Conservation (phyloP, 37 sponge, comb jelly and placozoan species). For the Tethya wilhelma region DNA sequence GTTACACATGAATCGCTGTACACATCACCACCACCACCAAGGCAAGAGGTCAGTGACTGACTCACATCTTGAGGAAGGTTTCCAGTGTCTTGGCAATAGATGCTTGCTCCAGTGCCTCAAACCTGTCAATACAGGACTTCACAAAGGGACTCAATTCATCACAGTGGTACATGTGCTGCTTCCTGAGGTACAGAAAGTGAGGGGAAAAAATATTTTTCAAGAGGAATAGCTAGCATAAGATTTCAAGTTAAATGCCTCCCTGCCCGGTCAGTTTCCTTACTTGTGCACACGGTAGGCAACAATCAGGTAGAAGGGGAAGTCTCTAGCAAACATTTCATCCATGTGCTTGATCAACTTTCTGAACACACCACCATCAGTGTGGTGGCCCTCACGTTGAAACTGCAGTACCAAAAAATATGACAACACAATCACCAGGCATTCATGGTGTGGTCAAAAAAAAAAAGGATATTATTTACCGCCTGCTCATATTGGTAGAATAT, state of each 20-base stretch:
- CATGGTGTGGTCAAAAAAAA: neutral
- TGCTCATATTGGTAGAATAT: conserved; percentile 51
- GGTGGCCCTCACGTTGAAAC: conserved; percentile 9
- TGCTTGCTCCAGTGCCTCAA: conserved; percentile 37
- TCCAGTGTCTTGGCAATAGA: conserved; percentile 32
- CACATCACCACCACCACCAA: too few relatives aligned
- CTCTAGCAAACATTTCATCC: conserved; percentile 30
- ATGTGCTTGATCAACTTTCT: conserved; percentile 26
- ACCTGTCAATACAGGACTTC: conserved; percentile 22
- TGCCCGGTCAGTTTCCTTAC: neutral
- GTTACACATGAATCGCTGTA: too few relatives aligned
- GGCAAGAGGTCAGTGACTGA: neutral
- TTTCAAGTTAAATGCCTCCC: neutral
- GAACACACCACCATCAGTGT: conserved; percentile 12
- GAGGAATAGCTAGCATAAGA: neutral
- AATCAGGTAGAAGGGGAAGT: conserved; percentile 63
- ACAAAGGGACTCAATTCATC: conserved; percentile 36
- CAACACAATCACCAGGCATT: neutral
- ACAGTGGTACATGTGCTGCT: conserved; percentile 31
- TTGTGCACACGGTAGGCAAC: conserved; percentile 44
- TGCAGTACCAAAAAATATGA: neutral
- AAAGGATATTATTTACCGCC: conserved; percentile 5
- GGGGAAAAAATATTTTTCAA: neutral
- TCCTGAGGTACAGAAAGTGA: conserved; percentile 5
- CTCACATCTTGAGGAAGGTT: conserved; percentile 35